Conservation (phyloP, 30 jellyfish, hydroid and myxozoan species). For the Calvadosia cruxmelitensis region DNA sequence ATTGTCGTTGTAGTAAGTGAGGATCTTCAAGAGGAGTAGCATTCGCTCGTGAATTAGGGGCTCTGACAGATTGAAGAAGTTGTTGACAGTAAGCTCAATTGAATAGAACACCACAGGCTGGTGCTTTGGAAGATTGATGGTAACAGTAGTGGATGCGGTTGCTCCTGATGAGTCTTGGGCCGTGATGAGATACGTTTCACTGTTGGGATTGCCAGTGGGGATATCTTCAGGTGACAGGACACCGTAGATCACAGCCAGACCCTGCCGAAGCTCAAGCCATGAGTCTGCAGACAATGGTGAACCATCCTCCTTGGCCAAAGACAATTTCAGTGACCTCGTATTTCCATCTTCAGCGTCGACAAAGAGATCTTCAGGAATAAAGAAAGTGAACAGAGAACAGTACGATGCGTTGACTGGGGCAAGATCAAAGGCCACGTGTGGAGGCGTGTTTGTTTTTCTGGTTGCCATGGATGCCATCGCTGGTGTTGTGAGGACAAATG, state of each 20-base stretch:
- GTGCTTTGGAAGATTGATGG: constrained; percentile 32
- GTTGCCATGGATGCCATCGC: background rate
- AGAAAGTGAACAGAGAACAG: constrained; percentile 25
- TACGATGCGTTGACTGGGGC: constrained; percentile 19
- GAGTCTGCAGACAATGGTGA: constrained; percentile 15
- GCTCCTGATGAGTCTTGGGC: constrained; percentile 64
- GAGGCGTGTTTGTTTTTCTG: background rate
- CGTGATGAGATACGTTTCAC: constrained; percentile 11
- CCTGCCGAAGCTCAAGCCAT: constrained; percentile 59
- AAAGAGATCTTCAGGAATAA: constrained; percentile 23
- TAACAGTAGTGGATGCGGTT: constrained; percentile 13
- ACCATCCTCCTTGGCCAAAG: constrained; percentile 16
- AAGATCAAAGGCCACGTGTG: background rate
- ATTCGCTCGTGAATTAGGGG: constrained; percentile 61
- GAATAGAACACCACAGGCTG: constrained; percentile 39
- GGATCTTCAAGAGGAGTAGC: constrained; percentile 31
- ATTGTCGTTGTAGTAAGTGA: constrained; percentile 36
- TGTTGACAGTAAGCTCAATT: constrained; percentile 39
- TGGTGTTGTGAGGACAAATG: background rate
- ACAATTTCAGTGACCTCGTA: constrained; percentile 28
- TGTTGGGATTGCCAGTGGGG: constrained; percentile 9
- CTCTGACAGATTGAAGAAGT: constrained; percentile 16
- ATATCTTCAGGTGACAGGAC: constrained; percentile 32
- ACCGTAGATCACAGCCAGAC: constrained; percentile 56
- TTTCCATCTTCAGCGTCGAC: constrained; percentile 48